These are phyloP conservation scores for Cynopterus brachyotis DNA, from an alignment of 2,113 vertebrate species.

Conservation along the genomic window DNA sequence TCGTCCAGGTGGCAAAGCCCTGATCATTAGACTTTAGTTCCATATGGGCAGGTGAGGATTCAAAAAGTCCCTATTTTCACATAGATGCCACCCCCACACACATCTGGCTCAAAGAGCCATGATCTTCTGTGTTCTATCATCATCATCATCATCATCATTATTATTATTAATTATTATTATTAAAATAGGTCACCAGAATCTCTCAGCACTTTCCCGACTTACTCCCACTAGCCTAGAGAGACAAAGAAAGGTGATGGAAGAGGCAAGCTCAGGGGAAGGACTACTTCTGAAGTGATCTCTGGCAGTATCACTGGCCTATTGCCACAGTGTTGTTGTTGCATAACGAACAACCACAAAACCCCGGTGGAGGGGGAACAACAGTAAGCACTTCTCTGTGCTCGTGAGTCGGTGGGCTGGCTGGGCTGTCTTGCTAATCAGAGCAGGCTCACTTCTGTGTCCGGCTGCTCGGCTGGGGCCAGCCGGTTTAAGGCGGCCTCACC, in stretches of 20 bases:
- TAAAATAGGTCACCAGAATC: not conserved
- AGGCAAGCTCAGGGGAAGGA: not conserved
- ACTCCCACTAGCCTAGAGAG: not conserved
- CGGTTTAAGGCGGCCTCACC: not conserved
- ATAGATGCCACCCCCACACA: not conserved
- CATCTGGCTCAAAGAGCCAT: not conserved
- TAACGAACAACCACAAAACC: not conserved
- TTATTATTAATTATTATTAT: not conserved
- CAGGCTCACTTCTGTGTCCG: not conserved
- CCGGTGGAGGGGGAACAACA: not conserved
- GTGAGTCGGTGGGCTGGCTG: not conserved
- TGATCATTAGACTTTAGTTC: not conserved
- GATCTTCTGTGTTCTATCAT: not conserved
- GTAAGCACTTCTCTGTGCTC: not conserved
- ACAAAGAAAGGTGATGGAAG: not conserved
- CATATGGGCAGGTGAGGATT: not conserved
- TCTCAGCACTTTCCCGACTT: not conserved
- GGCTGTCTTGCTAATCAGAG: not conserved
- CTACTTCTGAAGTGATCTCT: too few species aligned
- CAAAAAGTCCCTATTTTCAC: not conserved
- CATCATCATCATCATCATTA: too few species aligned
- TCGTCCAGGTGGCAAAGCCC: not conserved
- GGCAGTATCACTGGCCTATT: not conserved
- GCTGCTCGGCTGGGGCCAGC: not conserved
- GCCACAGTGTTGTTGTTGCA: too few species aligned